Evolutionary conservation across 2,797 vertebrate genomes (phyloP).

Genomic region (Triplophysa bombifrons): DNA sequence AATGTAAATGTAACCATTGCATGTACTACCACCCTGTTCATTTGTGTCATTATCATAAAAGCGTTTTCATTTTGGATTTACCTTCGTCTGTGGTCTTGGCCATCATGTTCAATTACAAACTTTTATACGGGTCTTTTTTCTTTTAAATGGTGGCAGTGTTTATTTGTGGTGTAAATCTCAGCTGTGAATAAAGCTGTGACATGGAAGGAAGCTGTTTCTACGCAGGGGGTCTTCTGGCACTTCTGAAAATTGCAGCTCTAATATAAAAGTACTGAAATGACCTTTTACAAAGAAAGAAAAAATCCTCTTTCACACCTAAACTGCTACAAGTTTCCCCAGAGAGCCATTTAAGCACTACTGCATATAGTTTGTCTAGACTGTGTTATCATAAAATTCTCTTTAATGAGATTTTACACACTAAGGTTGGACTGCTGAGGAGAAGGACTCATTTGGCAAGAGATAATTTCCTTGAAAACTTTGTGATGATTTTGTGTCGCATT

Average conservation of each 20-base stretch:
- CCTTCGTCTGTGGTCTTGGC: no score
- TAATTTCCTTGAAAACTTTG: not conserved
- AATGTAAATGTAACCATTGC: no score
- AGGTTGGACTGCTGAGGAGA: not conserved
- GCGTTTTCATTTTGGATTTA: no score
- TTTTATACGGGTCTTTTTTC: not conserved
- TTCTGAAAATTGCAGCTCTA: slow-evolving; percentile 15
- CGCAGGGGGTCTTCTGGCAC: not conserved
- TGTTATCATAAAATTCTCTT: slow-evolving; percentile 39
- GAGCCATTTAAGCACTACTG: slow-evolving; percentile 32
- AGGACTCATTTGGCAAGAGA: not conserved
- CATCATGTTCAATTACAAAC: no score
- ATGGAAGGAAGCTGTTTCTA: not conserved
- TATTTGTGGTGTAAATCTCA: slow-evolving; percentile 9
- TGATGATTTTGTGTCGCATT: not conserved
- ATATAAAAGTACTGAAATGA: slow-evolving; percentile 12
- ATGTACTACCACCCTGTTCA: no score
- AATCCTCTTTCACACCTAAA: slow-evolving; percentile 24
- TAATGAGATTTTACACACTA: slow-evolving; percentile 34
- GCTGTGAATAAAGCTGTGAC: not conserved
- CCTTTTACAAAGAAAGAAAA: slow-evolving; percentile 29
- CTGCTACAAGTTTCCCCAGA: slow-evolving; percentile 33
- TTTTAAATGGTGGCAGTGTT: slow-evolving; percentile 1
- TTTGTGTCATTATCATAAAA: no score
- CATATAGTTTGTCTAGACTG: slow-evolving; percentile 12